Conservation (phyloP, 2,888 invertebrate genomes). For the Archips crataeganus region DNA sequence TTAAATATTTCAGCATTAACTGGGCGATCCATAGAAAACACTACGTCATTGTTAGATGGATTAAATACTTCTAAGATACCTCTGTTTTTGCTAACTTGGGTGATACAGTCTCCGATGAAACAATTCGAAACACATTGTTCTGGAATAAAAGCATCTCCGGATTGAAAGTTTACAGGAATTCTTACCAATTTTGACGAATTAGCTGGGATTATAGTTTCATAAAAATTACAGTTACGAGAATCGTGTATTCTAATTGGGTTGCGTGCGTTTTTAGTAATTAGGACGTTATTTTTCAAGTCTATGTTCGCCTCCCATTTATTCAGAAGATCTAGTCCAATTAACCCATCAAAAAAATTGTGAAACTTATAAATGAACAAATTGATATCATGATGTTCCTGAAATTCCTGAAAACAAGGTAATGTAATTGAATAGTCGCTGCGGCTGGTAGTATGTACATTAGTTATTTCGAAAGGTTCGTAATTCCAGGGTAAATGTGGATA, state of each 20-base stretch:
- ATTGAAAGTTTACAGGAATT: background rate
- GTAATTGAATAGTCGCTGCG: slow-evolving; percentile 49
- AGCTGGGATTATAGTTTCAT: background rate
- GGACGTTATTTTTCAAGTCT: background rate
- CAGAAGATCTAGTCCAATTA: slow-evolving; percentile 47
- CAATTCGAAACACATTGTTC: background rate
- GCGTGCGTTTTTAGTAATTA: background rate
- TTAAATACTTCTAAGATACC: background rate
- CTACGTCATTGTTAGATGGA: background rate
- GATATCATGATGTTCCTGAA: slow-evolving; percentile 43
- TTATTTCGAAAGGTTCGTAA: slow-evolving; percentile 14
- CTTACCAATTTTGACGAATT: background rate
- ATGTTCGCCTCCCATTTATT: slow-evolving; percentile 46
- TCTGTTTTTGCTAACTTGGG: background rate
- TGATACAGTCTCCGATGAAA: background rate
- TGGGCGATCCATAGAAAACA: background rate
- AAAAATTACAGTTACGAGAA: background rate
- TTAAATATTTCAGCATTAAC: background rate
- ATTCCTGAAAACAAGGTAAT: slow-evolving; percentile 46
- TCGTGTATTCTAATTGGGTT: background rate
- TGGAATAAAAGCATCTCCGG: background rate
- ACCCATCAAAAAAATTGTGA: slow-evolving; percentile 46
- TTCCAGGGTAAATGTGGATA: background rate
- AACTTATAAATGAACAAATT: slow-evolving; percentile 34
- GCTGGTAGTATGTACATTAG: slow-evolving; percentile 45